Base-by-base conservation (phyloP, 2,888 invertebrate species). In the Thereva unica region DNA sequence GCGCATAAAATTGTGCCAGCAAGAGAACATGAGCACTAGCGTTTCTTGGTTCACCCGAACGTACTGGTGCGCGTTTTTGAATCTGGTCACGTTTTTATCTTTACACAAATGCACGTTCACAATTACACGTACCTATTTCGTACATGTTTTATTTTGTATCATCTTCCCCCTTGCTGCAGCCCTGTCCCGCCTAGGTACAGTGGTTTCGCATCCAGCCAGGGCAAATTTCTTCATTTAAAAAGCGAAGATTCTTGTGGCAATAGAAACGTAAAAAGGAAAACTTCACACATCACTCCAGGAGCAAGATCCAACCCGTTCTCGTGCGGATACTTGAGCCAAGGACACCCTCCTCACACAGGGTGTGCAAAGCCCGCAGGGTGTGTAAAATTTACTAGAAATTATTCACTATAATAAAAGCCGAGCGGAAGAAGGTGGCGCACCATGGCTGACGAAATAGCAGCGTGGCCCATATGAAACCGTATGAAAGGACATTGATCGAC, bases 1-100 rank as follows among this genome's bases (percentile, higher is more conserved):
- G 49, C 61, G 50, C 61, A 61, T 61, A 61, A 41, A 40, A 61
- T 50, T 9, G 50, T 61, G 50, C 61, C 61, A 50, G 61, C 34
- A 50, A 50, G 61, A 50, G 61, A 42, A 56, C 12, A 56, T 42
- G 42, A 35, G 50, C 8, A 50, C 40, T 50, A 41, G 34, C 61
- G 23, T 37, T 61, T 41, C 61, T 50, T 61, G 61, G 40, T 61
- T 40, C 40, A n/a, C 35, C 53, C 8, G 53, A 35, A 52, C 44
- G 42, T 41, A 53, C 6, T n/a, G 4, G 38, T 10, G 23, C 42
- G 9, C 9, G 9, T 64, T 53, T 44, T 10, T 42, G 34, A 64
- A 64, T 38, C 64, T 64, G 38, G 64, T 64, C 64, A 64, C 64
- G 64, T 64, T 64, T 64, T 53, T 64, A 64, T 64, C 64, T 53